Evolutionary conservation across 2,888 invertebrate species (phyloP).

Genomic region (Sphaerophoria taeniata): DNA sequence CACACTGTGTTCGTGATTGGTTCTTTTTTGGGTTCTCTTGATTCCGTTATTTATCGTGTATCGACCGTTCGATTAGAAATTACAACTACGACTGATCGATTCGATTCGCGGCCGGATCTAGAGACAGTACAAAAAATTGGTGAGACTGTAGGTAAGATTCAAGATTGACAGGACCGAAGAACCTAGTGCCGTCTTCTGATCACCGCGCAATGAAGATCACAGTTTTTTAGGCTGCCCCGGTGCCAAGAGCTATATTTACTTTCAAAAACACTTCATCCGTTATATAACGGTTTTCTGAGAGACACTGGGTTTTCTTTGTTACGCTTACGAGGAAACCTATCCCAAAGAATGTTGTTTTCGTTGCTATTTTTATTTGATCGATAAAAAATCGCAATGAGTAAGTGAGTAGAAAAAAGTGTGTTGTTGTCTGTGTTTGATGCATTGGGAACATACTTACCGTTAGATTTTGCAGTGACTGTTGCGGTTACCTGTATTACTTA

Average conservation of each 20-base stretch:
- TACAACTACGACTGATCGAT: conserved; percentile 82
- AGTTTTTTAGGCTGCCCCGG: conserved; percentile 71
- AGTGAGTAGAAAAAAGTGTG: conserved; percentile 27
- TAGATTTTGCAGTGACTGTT: conserved; percentile 41
- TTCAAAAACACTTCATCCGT: conserved; percentile 54
- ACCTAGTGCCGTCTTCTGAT: conserved; percentile 63
- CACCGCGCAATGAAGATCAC: conserved; percentile 68
- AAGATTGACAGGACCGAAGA: conserved; percentile 54
- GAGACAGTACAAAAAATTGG: conserved; percentile 21
- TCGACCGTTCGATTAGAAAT: conserved; percentile 82
- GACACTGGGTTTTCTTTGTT: conserved; percentile 27
- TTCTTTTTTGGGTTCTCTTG: conserved; percentile 30
- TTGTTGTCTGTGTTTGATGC: not conserved
- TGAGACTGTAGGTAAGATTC: conserved; percentile 6
- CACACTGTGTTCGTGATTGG: conserved; percentile 65
- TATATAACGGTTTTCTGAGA: conserved; percentile 49
- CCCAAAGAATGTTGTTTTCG: conserved; percentile 32
- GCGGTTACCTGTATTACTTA: conserved; percentile 67
- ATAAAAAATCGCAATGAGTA: conserved; percentile 40
- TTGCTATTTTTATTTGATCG: conserved; percentile 39
- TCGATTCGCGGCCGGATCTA: conserved; percentile 63
- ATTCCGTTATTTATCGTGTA: conserved; percentile 76
- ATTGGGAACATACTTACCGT: conserved; percentile 55
- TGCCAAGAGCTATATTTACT: conserved; percentile 75
- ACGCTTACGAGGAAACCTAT: conserved; percentile 2